Evolutionary conservation across 2,888 invertebrate genomes (phyloP).

Genomic region (Cryptosula pallasiana): DNA sequence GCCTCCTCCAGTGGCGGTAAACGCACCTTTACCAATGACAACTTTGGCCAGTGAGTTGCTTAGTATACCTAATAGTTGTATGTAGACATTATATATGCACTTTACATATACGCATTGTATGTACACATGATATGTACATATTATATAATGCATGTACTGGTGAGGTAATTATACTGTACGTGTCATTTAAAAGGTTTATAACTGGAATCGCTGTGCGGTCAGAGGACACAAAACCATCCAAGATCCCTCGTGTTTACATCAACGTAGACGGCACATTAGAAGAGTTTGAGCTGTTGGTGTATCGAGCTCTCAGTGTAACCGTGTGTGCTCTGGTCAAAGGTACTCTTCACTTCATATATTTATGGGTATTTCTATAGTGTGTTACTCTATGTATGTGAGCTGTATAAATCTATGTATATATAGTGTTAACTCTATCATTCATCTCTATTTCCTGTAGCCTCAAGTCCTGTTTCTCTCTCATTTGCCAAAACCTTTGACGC

Average conservation of each 20-base stretch:
- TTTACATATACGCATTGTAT: too few relatives aligned
- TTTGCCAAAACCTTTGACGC: slow-evolving; percentile 62
- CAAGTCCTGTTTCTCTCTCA: background rate
- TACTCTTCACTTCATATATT: too few relatives aligned
- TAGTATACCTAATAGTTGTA: too few relatives aligned
- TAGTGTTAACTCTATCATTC: background rate
- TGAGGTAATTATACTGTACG: too few relatives aligned
- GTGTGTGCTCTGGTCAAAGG: slow-evolving; percentile 78
- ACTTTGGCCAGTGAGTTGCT: slow-evolving; percentile 24
- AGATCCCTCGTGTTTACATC: slow-evolving; percentile 67
- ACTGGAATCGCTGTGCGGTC: slow-evolving; percentile 64
- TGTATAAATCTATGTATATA: background rate
- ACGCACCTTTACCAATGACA: background rate
- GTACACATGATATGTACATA: too few relatives aligned
- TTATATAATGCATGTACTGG: too few relatives aligned
- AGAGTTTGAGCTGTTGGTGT: slow-evolving; percentile 73
- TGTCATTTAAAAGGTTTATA: slow-evolving; percentile 59
- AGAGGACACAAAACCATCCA: slow-evolving; percentile 59
- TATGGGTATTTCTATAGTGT: too few relatives aligned
- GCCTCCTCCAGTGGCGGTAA: background rate
- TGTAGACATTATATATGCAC: too few relatives aligned
- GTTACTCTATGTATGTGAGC: too few relatives aligned
- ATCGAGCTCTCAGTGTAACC: slow-evolving; percentile 78
- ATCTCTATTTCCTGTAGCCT: background rate
- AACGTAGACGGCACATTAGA: slow-evolving; percentile 56